Base-by-base conservation (phyloP, 2,888 invertebrate species). In the Coleophora deauratella region DNA sequence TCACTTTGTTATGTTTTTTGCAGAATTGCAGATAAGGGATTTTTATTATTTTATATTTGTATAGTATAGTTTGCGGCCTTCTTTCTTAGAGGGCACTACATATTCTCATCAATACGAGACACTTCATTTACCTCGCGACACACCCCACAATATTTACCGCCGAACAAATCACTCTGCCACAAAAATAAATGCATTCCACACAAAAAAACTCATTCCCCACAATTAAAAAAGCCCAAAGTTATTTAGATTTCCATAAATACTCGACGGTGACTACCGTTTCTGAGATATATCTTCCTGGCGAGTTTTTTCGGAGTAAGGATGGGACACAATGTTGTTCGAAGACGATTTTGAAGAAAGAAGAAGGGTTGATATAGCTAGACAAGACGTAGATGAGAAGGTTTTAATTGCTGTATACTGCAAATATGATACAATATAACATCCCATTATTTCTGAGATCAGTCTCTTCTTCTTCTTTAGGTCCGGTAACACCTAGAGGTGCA, bases 241-340 rank as follows among this genome's bases (percentile, higher is more conserved):
- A 79, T 84, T 84, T 84, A 72, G 73, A 76, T 82, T 81, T 82
- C 84, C 84, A 84, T 85, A 84, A 84, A 85, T 85, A 85, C 75
- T 68, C 67, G 55, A 50, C 67, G 65, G 54, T 59, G 62, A 56
- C 69, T 68, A 60, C 60, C 58, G 66, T 68, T 71, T 73, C 73
- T 76, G 77, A 80, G 66, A 79, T 76, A 82, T 76, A 74, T 75
- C 80, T 82, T 82, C 81, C 79, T 76, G 78, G 62, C 54, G 58
- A 55, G 55, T 71, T 72, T 71, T 74, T 75, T 73, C 51, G 34
- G 32, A 38, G 35, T 52, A 44, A 40, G 46, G 52, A 37, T 43
- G 36, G 45, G 48, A 45, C 46, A 50, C 43, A 45, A 49, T 32
- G 41, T 34, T 14, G 33, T 50, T 40, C 33, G 43, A 42, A 35